Base-by-base conservation (phyloP, 1,140 invertebrate species). In the Scaptomyza montana region DNA sequence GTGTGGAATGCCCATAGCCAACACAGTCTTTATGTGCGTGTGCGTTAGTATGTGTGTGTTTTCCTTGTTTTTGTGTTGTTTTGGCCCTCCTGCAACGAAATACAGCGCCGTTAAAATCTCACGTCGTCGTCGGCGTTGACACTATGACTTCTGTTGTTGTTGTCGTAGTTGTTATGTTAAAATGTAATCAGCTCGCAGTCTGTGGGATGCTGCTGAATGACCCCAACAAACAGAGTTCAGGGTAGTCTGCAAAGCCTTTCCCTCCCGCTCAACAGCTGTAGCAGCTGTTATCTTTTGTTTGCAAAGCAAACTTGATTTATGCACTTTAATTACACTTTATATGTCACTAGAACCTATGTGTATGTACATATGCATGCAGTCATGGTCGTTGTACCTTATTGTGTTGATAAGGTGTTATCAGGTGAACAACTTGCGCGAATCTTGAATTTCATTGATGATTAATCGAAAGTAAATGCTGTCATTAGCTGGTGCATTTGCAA, bases 401-500 rank as follows among this genome's bases (percentile, higher is more conserved):
- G 30, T 36, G 36, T 45, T 74, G 71, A 74, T 69, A 63, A 69
- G 59, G 25, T 41, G 43, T 69, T 74, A 74, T 74, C 71, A 51
- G 59, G 16, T 56, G 57, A 50, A 59, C 43, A 66, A 49, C 21
- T 41, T 54, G 69, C 16, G 47, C 16, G 41, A 43, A 67, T 62
- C 65, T 62, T 62, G 12, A 16, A 30, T 49, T 62, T 45, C 46
- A 69, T 57, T 57, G 56, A 74, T 69, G 65, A 74, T 45, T 74
- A 74, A 74, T 74, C 65, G 19, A 68, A 73, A 30, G 25, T 19
- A 49, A 21, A 36, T 13, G 45, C 47, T 61, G 50, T 62, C 50
- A 53, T 51, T 46, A 6, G 7, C 8, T 3, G 30, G 46, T 67
- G 33, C 49, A 56, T 7, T 41, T 51, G 28, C 9, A 39, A 74